Base-by-base conservation (phyloP, 2,797 vertebrate genomes). In the Sebastes baramenuke region DNA sequence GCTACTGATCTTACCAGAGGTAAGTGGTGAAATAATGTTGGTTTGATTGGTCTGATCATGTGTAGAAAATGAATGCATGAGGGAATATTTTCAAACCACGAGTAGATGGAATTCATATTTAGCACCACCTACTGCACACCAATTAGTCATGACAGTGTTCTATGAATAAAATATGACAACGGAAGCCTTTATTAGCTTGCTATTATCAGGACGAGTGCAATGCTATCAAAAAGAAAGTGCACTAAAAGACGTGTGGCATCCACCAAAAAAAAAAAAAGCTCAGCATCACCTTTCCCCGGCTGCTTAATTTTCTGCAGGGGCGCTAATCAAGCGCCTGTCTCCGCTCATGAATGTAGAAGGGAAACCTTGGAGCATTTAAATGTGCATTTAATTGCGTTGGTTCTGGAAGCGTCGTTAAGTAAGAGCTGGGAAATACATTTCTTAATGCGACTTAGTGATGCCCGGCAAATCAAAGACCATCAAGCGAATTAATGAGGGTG, bases 361-460 rank as follows among this genome's bases (percentile, higher is more conserved):
- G 80, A 81, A 87, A 88, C 89, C 90, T 88, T 22, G 32, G 5
- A 83, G 90, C 89, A 73, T 90, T 90, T 84, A 91, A 93, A 93
- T 92, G 91, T 87, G 91, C 87, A 89, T 94, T 95, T 96, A 96
- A 96, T 95, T 95, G 94, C 93, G 54, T 87, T 81, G 91, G 92
- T 93, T 94, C 90, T 92, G 86, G 94, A 94, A 91, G 92, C 85
- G 77, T 92, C 90, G 90, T 95, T 95, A 94, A 96, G 92, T 93
- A 93, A 94, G 93, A 91, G 93, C 92, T 80, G 89, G 84, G 89
- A 95, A 95, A 95, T 91, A 93, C 91, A 93, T 94, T 93, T 94
- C 92, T 93, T 96, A 95, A 95, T 96, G 95, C 87, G 92, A 94
- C 94, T 94, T 95, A 94, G 94, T 88, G 93, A 95, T 94, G 94